These are phyloP conservation scores for Moxostoma hubbsi DNA, from an alignment of 2,797 vertebrate species.

Conservation along the genomic window DNA sequence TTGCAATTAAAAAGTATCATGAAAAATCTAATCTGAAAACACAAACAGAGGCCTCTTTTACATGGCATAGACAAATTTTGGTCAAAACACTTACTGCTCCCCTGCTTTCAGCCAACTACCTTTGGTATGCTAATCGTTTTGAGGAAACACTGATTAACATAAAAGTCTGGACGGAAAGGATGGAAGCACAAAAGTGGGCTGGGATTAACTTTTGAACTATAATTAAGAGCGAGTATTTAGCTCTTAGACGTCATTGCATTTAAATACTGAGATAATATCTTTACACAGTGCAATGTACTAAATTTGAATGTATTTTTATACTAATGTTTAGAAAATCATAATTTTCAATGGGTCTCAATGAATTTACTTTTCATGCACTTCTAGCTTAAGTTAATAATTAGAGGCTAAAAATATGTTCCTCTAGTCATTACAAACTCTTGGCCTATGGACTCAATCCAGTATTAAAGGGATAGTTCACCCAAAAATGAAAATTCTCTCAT, in stretches of 20 bases:
- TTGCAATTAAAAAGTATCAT: background rate
- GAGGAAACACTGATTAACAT: constrained; percentile 22
- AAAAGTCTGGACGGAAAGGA: background rate
- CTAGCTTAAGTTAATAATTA: constrained; percentile 38
- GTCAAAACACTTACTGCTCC: constrained; percentile 1
- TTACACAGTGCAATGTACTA: background rate
- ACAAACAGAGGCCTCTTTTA: background rate
- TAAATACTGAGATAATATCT: background rate
- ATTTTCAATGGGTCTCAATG: background rate
- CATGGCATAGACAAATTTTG: constrained; percentile 3
- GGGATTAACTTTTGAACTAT: constrained; percentile 5
- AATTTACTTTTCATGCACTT: background rate
- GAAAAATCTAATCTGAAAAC: background rate
- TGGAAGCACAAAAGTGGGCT: background rate
- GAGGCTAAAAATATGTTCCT: background rate
- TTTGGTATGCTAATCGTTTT: background rate
- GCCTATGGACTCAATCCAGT: constrained; percentile 38
- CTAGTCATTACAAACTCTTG: constrained; percentile 3
- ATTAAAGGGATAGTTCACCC: background rate
- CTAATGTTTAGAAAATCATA: background rate
- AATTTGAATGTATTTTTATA: background rate
- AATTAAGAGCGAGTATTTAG: background rate
- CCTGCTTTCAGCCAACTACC: constrained; percentile 6
- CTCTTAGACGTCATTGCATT: background rate
- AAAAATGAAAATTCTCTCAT: too few species aligned